Conservation (phyloP, 2,888 invertebrate species). For the Rosalia funebris region DNA sequence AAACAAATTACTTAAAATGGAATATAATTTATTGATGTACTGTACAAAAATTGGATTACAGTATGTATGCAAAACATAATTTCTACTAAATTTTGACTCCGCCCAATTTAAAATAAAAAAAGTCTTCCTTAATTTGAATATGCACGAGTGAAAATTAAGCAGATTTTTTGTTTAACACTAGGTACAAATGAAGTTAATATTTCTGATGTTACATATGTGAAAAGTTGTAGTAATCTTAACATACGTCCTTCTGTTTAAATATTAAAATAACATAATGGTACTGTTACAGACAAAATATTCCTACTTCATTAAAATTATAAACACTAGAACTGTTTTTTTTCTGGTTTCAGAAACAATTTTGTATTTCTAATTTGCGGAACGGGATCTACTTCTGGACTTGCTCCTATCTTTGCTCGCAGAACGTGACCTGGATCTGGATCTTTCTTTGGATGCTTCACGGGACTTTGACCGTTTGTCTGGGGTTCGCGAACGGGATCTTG, state of each 20-base stretch:
- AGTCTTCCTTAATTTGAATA: not conserved
- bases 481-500: constrained; percentile 50
- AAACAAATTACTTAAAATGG: constrained; percentile 2
- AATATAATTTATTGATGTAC: constrained; percentile 9
- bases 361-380: constrained; percentile 52
- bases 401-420: constrained; percentile 57
- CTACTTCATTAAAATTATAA: constrained; percentile 36
- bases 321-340: constrained; percentile 35
- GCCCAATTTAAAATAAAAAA: constrained; percentile 4
- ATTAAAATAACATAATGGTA: constrained; percentile 21
- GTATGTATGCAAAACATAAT: not conserved
- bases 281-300: constrained; percentile 28
- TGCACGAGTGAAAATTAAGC: not conserved
- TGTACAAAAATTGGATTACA: constrained; percentile 2
- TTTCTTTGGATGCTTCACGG: constrained; percentile 56
- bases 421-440: constrained; percentile 59
- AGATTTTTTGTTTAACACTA: constrained; percentile 19
- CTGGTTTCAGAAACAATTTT: constrained; percentile 24
- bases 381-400: constrained; percentile 56
- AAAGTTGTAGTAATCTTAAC: too few relatives aligned
- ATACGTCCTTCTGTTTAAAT: constrained; percentile 10
- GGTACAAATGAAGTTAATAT: constrained; percentile 10
- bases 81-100: constrained; percentile 4
- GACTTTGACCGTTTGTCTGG: constrained; percentile 58
- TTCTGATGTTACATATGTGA: constrained; percentile 2